Base-by-base conservation (phyloP, 2,888 invertebrate genomes). In the Nymphalis c-album region DNA sequence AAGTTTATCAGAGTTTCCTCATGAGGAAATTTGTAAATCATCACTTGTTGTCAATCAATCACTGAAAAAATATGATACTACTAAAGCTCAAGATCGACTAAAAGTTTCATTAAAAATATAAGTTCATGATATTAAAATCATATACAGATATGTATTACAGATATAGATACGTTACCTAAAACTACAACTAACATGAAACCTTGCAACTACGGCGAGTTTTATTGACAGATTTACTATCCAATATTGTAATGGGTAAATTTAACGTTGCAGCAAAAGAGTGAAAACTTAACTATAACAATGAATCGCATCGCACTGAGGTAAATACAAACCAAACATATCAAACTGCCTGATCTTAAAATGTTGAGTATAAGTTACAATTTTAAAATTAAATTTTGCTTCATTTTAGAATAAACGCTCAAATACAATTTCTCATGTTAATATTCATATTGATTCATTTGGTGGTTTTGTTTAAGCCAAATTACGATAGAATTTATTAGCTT, bases 201-300 rank as follows among this genome's bases (percentile, higher is more conserved):
- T 8, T 7, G 68, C 48, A 63, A 60, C 63, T 46, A 51, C 48
- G 60, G 59, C 22, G 64, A 64, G 59, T 68, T 63, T 64, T 62
- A 70, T 70, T 70, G 68, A 57, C 68, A 70, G 64, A 70, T 70
- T 70, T 70, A 70, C 64, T 65, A 57, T 62, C 50, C 59, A 70
- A 70, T 70, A 65, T 64, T 60, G 60, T 47, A 64, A 48, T 60
- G 40, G 55, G 48, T 22, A 7, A 26, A 55, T 63, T 63, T 70
- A 63, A 65, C 60, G 55, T 26, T 17, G 26, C n/a, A 31, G 26
- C 17, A 31, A 2, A 17, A 10, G 8, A 20, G 68, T 60, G 45
- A 60, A 70, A 67, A 35, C 45, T 57, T 46, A 65, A 55, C 46
- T 57, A 40, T 50, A 64, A 63, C 64, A 48, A 57, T 16, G 2